Evolutionary conservation across 1,140 invertebrate species (phyloP).

Genomic region (Zaprionus africanus): DNA sequence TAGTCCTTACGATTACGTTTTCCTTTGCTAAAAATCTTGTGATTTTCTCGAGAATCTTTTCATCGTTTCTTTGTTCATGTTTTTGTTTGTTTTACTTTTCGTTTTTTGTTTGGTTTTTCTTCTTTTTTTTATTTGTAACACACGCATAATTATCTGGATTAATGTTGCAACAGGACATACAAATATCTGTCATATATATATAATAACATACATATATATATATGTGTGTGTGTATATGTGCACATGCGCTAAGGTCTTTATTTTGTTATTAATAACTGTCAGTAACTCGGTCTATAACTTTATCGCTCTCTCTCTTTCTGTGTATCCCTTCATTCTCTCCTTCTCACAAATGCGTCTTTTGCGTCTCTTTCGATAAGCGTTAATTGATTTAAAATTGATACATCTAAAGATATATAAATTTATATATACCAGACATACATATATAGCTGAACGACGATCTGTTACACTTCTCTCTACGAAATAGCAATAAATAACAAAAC

Average conservation of each 20-base stretch:
- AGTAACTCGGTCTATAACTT: neutral
- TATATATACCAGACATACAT: neutral
- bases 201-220: slow-evolving; percentile 5
- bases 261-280: slow-evolving; percentile 2
- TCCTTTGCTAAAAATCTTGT: slow-evolving; percentile 15
- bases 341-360: slow-evolving; percentile 1
- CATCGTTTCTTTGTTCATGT: neutral
- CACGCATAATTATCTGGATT: neutral
- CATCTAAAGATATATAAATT: neutral
- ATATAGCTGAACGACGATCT: neutral
- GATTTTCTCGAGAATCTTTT: slow-evolving; percentile 9
- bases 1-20: slow-evolving; percentile 18
- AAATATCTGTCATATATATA: slow-evolving; percentile 14
- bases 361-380: slow-evolving; percentile 3
- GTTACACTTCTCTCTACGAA: neutral
- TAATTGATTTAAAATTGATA: neutral
- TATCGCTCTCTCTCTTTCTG: neutral
- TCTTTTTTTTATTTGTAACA: neutral
- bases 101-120: neutral
- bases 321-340: neutral
- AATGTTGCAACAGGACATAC: slow-evolving; percentile 14
- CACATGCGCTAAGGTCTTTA: slow-evolving; percentile 3
- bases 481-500: neutral
- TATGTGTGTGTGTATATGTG: neutral
- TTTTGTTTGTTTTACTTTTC: slow-evolving; percentile 4